A percentile compares a stretch with the other conserved stretches of the same genome.
Conservation (phyloP, 2,113 vertebrate species). For the Cheirogaleus medius region DNA sequence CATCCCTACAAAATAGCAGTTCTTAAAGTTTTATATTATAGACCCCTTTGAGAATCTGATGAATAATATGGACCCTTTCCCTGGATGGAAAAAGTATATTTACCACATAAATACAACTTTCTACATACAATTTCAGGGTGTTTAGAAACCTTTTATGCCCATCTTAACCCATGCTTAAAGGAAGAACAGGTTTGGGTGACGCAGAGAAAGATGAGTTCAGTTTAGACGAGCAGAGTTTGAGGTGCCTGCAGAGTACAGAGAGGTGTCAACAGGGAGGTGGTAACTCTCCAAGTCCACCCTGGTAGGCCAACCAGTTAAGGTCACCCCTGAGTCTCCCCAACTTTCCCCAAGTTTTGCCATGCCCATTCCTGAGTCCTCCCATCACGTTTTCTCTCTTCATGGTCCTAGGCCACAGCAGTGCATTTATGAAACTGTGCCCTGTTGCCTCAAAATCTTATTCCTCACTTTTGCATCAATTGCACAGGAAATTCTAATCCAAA, state of each 20-base stretch:
- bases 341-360: not conserved
- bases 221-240: not conserved
- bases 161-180: not conserved
- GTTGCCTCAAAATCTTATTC: not conserved
- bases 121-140: not conserved
- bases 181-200: not conserved
- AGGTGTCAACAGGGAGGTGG: not conserved
- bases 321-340: not conserved
- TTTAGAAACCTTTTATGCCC: not conserved
- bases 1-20: not conserved
- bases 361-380: not conserved
- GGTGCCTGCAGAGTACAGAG: not conserved
- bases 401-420: not conserved
- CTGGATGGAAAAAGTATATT: not conserved
- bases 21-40: not conserved
- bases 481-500: not conserved
- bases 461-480: not conserved
- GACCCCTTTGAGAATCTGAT: not conserved
- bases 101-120: not conserved
- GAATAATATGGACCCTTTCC: not conserved
- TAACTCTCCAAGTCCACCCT: not conserved
- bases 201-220: not conserved
- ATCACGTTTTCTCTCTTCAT: not conserved
- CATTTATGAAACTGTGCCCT: not conserved
- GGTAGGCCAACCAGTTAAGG: not conserved